Percentiles rank a stretch among this genome's conserved stretches.
phyloP scores from a whole-genome alignment of 2,888 invertebrate genomes.

The Drosophila austrosaltans region DNA sequence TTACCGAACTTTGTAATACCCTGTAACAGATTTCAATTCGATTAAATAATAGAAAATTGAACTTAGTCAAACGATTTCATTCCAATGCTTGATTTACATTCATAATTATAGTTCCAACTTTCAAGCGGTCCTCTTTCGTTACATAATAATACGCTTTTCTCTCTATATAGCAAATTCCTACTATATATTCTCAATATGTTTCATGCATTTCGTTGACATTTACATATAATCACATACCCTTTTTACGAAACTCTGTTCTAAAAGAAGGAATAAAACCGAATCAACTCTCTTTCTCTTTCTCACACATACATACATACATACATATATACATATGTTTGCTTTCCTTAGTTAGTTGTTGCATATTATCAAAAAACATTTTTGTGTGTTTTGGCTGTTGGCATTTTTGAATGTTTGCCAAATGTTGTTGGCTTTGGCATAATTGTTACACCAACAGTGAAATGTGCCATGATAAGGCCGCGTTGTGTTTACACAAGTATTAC shows the following conservation, averaged over 20 bases:
- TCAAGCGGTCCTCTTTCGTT: too few relatives aligned
- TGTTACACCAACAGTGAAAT: slow-evolving; percentile 76
- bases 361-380: slow-evolving; percentile 66
- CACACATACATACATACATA: background rate
- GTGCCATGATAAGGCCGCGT: slow-evolving; percentile 72
- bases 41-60: too few relatives aligned
- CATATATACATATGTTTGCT: slow-evolving; percentile 17
- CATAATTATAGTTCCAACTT: too few relatives aligned
- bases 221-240: background rate
- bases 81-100: too few relatives aligned
- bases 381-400: slow-evolving; percentile 69
- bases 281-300: background rate
- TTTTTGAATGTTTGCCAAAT: slow-evolving; percentile 73
- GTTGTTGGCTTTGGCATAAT: slow-evolving; percentile 67
- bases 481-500: slow-evolving; percentile 51
- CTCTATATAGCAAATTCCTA: background rate
- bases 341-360: slow-evolving; percentile 58
- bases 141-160: too few relatives aligned
- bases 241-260: background rate
- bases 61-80: too few relatives aligned
- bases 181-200: background rate
- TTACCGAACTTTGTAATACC: background rate
- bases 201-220: background rate
- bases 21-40: background rate
- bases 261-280: background rate